A percentile compares a stretch with the other conserved stretches of the same genome.
Evolutionary conservation across 2,797 vertebrate genomes (phyloP).

Genomic region (Orestias chungarensis): DNA sequence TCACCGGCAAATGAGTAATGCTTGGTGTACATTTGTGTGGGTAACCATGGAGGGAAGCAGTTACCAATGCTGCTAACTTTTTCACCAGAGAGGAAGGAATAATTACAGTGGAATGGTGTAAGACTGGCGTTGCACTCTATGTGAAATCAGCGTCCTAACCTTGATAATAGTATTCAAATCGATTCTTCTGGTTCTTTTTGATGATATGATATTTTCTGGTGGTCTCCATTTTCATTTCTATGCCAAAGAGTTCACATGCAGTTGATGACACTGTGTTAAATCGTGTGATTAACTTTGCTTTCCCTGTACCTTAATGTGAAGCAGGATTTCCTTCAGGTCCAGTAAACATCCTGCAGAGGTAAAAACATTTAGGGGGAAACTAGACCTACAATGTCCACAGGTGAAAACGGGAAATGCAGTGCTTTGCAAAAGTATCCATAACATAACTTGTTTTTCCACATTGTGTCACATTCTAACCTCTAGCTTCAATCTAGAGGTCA

Average conservation of each 20-base stretch:
- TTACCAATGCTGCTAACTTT: not conserved
- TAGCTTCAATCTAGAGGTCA: not conserved
- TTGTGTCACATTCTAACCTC: not conserved
- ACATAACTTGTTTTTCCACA: no score
- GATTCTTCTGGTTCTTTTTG: slow-evolving; percentile 4
- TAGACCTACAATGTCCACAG: not conserved
- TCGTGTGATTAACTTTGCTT: not conserved
- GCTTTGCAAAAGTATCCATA: not conserved
- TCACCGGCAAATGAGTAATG: not conserved
- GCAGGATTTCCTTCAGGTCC: not conserved
- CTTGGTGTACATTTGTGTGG: not conserved
- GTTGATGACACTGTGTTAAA: not conserved
- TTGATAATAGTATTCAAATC: not conserved
- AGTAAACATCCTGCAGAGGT: slow-evolving; percentile 1
- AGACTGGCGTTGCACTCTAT: not conserved
- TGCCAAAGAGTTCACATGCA: not conserved
- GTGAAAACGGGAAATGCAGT: not conserved
- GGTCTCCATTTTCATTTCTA: not conserved
- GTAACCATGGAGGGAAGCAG: not conserved
- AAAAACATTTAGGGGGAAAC: not conserved
- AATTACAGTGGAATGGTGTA: not conserved
- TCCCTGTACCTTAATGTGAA: not conserved
- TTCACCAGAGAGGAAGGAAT: not conserved
- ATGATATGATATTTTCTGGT: not conserved
- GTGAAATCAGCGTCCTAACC: not conserved